These are phyloP conservation scores for Zonitis immaculata DNA, from an alignment of 2,888 invertebrate genomes.

Conservation along the genomic window DNA sequence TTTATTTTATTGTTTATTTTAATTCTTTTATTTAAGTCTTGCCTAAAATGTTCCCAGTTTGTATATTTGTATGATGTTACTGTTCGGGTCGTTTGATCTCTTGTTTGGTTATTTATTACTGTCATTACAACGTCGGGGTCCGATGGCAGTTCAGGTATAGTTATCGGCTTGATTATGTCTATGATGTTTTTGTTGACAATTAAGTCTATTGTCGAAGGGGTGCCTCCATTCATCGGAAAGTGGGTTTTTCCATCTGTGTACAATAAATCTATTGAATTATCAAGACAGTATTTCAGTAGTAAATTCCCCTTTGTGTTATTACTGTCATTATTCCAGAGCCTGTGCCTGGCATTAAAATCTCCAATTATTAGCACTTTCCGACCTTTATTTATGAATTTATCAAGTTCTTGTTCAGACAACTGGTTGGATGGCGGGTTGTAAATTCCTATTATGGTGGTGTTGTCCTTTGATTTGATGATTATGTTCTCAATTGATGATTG, in stretches of 20 bases:
- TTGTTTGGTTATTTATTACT: neutral
- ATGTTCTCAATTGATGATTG: neutral
- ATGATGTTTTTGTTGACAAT: neutral
- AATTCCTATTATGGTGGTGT: neutral
- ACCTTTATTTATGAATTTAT: neutral
- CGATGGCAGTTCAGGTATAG: neutral
- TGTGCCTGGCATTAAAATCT: conserved; percentile 1
- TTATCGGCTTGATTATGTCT: neutral
- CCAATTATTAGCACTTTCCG: neutral
- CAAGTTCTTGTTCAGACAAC: neutral
- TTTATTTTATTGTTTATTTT: conserved; percentile 6
- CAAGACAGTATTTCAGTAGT: neutral
- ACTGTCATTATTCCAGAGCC: neutral
- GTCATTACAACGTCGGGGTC: conserved; percentile 4
- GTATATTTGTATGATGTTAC: conserved; percentile 6
- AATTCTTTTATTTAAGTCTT: neutral
- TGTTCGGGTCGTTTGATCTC: neutral
- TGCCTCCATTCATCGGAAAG: neutral
- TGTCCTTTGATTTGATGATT: neutral
- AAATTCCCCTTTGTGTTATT: conserved; percentile 5
- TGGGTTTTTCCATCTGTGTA: conserved; percentile 3
- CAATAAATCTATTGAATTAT: neutral
- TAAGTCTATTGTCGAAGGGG: conserved; percentile 3
- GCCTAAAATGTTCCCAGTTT: conserved; percentile 4
- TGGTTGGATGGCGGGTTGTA: conserved; percentile 3